These are phyloP conservation scores for Octodon degus DNA, from an alignment of 2,113 vertebrate genomes.

Conservation along the genomic window DNA sequence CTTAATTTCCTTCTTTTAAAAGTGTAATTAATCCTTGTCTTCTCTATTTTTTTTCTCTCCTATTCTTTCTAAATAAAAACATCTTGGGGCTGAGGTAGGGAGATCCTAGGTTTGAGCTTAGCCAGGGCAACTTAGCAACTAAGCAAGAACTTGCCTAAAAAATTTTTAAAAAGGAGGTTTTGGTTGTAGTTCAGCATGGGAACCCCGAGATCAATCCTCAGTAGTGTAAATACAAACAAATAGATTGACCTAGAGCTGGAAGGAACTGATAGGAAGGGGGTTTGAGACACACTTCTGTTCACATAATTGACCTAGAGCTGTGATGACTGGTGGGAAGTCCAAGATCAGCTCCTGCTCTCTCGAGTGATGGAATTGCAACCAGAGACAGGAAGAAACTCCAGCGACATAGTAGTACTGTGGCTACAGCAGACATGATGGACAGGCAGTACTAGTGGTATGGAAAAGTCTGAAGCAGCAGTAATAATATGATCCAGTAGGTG, in stretches of 20 bases:
- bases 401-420: neutral
- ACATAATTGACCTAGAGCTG: neutral
- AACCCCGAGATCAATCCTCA: neutral
- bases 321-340: neutral
- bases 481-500: neutral
- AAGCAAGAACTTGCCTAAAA: neutral
- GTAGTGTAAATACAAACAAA: neutral
- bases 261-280: neutral
- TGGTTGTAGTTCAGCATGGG: neutral
- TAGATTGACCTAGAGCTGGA: neutral
- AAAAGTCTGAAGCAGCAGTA: neutral
- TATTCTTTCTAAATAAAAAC: neutral
- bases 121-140: neutral
- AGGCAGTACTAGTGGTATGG: neutral
- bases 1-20: constrained; percentile 46
- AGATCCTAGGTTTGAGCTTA: neutral
- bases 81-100: neutral
- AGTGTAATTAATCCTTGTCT: neutral
- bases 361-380: neutral
- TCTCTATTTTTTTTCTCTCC: neutral
- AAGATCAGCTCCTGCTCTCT: neutral
- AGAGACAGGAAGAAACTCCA: neutral
- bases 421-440: neutral
- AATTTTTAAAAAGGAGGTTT: neutral
- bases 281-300: neutral